A percentile compares a stretch with the other conserved stretches of the same genome.
These are phyloP conservation scores for Lytechinus variegatus DNA, from an alignment of 35 echinoderm and acorn worm genomes.

Conservation along the genomic window DNA sequence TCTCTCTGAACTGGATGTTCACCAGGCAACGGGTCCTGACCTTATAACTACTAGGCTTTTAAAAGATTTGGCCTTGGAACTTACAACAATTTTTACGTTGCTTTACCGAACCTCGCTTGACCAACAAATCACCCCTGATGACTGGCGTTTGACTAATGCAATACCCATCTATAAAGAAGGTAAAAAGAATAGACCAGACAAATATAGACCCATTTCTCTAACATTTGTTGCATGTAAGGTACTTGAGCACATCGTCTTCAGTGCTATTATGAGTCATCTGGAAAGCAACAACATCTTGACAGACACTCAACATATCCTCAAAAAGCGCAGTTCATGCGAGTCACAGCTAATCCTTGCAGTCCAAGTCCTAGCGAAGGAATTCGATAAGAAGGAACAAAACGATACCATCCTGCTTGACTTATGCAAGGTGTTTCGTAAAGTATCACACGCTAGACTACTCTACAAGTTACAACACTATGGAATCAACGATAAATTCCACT, in stretches of 20 bases:
- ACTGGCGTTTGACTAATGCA: not conserved
- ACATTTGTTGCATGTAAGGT: constrained; percentile 21
- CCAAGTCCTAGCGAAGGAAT: too few species aligned
- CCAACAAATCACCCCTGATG: not conserved
- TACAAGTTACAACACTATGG: too few species aligned
- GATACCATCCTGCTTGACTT: not conserved
- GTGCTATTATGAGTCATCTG: too few species aligned
- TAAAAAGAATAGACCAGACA: not conserved
- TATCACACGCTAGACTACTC: too few species aligned
- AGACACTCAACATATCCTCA: too few species aligned
- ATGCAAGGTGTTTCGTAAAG: too few species aligned
- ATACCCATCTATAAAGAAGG: not conserved
- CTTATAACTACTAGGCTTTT: not conserved
- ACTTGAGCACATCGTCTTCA: constrained; percentile 24
- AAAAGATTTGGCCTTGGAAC: constrained; percentile 20
- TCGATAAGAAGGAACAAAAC: too few species aligned
- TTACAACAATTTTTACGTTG: constrained; percentile 46
- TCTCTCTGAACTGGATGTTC: constrained; percentile 22
- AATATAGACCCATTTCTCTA: not conserved
- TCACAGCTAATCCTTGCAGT: too few species aligned
- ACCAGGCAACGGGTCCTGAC: constrained; percentile 25
- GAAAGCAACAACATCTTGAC: not conserved
- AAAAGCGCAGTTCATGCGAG: too few species aligned
- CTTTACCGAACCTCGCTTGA: constrained; percentile 20
- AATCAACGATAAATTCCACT: too few species aligned